Evolutionary conservation across 2,888 invertebrate species (phyloP).

Genomic region (Sepioteuthis lessoniana): DNA sequence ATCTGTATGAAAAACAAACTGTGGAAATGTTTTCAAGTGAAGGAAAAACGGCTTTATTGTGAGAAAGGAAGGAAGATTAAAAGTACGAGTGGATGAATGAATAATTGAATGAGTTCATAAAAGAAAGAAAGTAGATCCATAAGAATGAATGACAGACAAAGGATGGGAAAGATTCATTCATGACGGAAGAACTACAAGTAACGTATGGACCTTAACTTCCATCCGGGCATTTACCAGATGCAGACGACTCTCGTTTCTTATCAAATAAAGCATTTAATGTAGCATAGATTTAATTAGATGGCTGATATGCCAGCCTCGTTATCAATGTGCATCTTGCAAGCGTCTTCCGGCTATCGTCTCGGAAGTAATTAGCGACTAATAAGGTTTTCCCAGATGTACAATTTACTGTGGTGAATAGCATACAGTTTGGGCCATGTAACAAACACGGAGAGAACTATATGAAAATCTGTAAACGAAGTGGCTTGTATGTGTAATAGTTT

Average conservation of each 20-base stretch:
- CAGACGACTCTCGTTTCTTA: background rate
- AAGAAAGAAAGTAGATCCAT: background rate
- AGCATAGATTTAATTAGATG: slow-evolving; percentile 33
- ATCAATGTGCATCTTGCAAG: background rate
- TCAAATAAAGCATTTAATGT: background rate
- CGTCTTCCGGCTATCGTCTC: background rate
- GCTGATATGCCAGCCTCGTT: slow-evolving; percentile 2
- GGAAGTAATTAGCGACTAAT: background rate
- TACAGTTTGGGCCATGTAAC: background rate
- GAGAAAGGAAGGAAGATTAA: background rate
- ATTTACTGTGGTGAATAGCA: background rate
- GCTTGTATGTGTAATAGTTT: too few relatives aligned
- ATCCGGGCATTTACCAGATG: background rate
- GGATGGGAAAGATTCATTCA: background rate
- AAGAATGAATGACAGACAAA: background rate
- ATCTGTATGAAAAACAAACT: too few relatives aligned
- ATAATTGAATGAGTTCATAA: background rate
- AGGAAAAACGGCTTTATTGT: background rate
- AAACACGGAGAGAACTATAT: background rate
- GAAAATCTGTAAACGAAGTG: background rate
- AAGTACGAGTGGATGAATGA: background rate
- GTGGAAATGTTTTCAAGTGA: too few relatives aligned
- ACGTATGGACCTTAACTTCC: background rate
- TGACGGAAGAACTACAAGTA: background rate
- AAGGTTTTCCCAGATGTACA: background rate